Evolutionary conservation across 2,113 vertebrate species (phyloP).

Genomic region (Zosterops lateralis): DNA sequence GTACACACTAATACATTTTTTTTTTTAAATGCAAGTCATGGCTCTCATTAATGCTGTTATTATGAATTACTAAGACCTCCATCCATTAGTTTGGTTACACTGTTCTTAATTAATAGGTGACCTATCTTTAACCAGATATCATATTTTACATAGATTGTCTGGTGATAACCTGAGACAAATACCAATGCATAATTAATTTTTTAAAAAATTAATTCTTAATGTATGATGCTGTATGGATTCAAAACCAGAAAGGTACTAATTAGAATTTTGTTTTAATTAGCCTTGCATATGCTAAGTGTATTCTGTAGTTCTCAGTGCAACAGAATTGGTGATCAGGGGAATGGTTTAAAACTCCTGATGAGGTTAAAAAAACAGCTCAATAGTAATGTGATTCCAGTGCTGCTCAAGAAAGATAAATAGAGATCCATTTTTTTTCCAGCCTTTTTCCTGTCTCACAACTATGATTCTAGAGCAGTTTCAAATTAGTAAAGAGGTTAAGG

Average conservation of each 20-base stretch:
- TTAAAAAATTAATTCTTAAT: conserved; percentile 66
- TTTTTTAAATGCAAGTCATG: conserved; percentile 26
- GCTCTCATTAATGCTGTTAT: conserved; percentile 47
- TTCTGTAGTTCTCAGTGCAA: conserved; percentile 10
- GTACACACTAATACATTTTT: conserved; percentile 11
- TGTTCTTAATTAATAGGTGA: conserved; percentile 63
- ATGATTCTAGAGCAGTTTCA: not conserved
- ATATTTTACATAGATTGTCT: conserved; percentile 66
- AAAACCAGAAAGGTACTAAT: conserved; percentile 67
- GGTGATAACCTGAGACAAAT: conserved; percentile 61
- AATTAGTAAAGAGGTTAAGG: not conserved
- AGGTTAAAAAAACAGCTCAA: not conserved
- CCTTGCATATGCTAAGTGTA: conserved; percentile 46
- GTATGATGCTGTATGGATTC: conserved; percentile 48
- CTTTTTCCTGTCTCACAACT: not conserved
- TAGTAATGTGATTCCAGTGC: not conserved
- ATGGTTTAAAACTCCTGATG: not conserved
- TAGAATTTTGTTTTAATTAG: conserved; percentile 69
- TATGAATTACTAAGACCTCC: conserved; percentile 45
- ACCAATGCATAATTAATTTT: conserved; percentile 64
- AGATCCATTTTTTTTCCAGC: not conserved
- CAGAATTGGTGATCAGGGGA: not conserved
- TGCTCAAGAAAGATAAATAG: not conserved
- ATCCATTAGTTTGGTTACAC: conserved; percentile 42
- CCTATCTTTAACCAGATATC: conserved; percentile 49